phyloP scores from a whole-genome alignment of 1,140 invertebrate genomes.

The Mamestra configurata region DNA sequence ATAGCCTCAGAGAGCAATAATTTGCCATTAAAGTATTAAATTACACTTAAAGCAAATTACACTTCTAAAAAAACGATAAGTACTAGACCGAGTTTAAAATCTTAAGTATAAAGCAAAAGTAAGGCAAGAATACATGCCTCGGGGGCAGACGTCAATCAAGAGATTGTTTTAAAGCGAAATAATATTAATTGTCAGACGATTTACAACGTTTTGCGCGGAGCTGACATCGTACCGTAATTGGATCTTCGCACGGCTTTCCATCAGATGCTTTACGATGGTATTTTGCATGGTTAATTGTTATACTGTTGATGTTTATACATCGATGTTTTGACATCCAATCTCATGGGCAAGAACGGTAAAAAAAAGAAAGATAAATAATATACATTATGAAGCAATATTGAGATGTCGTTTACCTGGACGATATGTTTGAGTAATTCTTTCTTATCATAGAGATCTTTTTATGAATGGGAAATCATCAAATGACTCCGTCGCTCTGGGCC shows the following conservation, averaged over 20 bases:
- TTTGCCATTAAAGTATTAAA: conserved; percentile 22
- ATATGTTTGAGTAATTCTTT: too few species aligned
- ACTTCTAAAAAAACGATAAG: not conserved
- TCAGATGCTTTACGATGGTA: conserved; percentile 41
- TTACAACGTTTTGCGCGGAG: conserved; percentile 49
- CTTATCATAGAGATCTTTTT: too few species aligned
- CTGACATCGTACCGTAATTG: conserved; percentile 58
- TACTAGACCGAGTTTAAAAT: not conserved
- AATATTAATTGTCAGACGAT: conserved; percentile 67
- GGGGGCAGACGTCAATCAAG: conserved; percentile 57
- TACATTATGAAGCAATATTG: not conserved
- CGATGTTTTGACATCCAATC: not conserved
- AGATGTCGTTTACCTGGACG: not conserved
- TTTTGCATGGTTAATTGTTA: not conserved
- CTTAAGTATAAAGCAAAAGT: conserved; percentile 3
- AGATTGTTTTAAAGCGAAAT: conserved; percentile 62
- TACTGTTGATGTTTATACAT: not conserved
- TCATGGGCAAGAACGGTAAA: not conserved
- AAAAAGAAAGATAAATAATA: not conserved
- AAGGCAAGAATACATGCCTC: conserved; percentile 4
- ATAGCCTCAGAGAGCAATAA: not conserved
- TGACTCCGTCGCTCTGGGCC: too few species aligned
- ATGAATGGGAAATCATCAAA: too few species aligned
- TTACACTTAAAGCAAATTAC: not conserved
- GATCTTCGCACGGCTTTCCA: conserved; percentile 50